These are phyloP conservation scores for Orchesella cincta DNA, from an alignment of 1,140 invertebrate genomes.

Conservation along the genomic window DNA sequence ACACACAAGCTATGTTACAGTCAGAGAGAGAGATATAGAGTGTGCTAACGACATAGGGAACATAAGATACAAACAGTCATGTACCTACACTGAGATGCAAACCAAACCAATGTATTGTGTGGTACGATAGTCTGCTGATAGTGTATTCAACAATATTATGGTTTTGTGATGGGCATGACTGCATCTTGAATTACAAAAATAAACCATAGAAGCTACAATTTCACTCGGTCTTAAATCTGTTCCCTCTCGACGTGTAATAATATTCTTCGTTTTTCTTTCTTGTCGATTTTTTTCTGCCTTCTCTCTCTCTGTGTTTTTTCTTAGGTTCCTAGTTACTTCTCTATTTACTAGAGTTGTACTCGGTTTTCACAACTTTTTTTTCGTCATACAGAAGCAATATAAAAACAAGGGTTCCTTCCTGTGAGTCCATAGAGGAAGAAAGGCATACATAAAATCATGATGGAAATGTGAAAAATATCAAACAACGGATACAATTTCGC, in stretches of 20 bases:
- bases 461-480: background rate
- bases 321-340: background rate
- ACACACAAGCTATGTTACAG: background rate
- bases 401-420: too few species aligned
- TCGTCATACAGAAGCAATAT: background rate
- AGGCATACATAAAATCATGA: background rate
- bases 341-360: background rate
- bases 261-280: background rate
- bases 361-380: background rate
- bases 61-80: too few species aligned
- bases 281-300: background rate
- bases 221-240: background rate
- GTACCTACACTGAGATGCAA: too few species aligned
- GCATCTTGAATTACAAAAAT: slow-evolving; percentile 12
- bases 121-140: too few species aligned
- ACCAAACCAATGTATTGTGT: too few species aligned
- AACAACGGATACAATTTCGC: background rate
- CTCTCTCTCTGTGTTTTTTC: background rate
- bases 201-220: slow-evolving; percentile 8
- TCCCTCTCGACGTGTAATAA: background rate
- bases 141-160: background rate
- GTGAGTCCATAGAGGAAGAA: background rate
- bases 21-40: too few species aligned
- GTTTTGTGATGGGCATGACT: background rate
- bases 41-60: too few species aligned